Evolutionary conservation across 1,140 invertebrate species (phyloP).

Genomic region (Hydropsyche tenuis): DNA sequence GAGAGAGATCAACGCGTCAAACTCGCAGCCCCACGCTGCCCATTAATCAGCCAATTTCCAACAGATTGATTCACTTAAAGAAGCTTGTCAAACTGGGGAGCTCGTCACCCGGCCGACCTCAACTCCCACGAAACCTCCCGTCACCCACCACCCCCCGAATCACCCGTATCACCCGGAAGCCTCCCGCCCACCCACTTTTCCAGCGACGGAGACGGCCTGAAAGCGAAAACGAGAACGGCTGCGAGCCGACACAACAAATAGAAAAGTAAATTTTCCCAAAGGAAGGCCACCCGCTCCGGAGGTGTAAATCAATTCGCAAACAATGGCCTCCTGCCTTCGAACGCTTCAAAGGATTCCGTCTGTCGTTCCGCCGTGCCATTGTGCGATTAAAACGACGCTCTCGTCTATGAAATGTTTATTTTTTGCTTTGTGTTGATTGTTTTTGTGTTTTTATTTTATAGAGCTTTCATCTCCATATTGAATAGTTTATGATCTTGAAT

Average conservation of each 20-base stretch:
- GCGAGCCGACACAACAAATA: constrained; percentile 28
- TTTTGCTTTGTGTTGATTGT: neutral
- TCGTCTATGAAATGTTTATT: too few species aligned
- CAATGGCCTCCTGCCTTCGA: constrained; percentile 31
- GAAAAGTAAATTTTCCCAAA: constrained; percentile 11
- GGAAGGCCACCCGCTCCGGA: neutral
- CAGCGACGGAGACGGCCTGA: too few species aligned
- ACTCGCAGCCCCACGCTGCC: neutral
- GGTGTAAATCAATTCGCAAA: constrained; percentile 38
- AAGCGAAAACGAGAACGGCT: too few species aligned
- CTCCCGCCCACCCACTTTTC: too few species aligned
- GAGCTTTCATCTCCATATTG: too few species aligned
- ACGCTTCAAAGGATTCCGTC: constrained; percentile 7
- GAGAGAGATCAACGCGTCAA: too few species aligned
- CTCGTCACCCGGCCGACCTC: neutral
- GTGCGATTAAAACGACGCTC: constrained; percentile 9
- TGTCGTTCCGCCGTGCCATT: neutral
- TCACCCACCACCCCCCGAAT: too few species aligned
- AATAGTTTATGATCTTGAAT: too few species aligned
- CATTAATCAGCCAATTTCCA: constrained; percentile 18
- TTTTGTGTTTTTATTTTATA: too few species aligned
- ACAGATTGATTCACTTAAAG: constrained; percentile 12
- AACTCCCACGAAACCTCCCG: too few species aligned
- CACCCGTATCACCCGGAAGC: too few species aligned
- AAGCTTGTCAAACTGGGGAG: constrained; percentile 4